Percentiles rank a stretch among this genome's conserved stretches.
These are phyloP conservation scores for Linepithema humile DNA, from an alignment of 1,140 invertebrate genomes.

Conservation along the genomic window DNA sequence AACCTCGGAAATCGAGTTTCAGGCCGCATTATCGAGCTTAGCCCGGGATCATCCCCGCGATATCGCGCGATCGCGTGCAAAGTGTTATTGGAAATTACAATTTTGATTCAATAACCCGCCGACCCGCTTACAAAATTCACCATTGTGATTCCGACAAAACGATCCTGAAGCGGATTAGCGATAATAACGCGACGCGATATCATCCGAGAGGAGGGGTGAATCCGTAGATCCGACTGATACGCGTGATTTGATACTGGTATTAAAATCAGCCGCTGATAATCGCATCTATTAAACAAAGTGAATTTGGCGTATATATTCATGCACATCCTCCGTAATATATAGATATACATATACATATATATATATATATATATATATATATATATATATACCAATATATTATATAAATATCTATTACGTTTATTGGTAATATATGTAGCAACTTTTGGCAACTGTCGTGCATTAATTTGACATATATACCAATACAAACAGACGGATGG, in stretches of 20 bases:
- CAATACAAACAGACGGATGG: neutral
- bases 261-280: constrained; percentile 38
- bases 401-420: constrained; percentile 13
- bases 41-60: constrained; percentile 40
- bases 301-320: neutral
- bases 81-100: constrained; percentile 57
- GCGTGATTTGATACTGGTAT: constrained; percentile 38
- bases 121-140: constrained; percentile 52
- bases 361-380: too few relatives aligned
- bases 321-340: neutral
- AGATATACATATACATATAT: too few relatives aligned
- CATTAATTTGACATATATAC: neutral
- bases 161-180: constrained; percentile 48
- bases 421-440: neutral
- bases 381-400: too few relatives aligned
- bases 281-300: constrained; percentile 46
- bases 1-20: constrained; percentile 49
- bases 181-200: constrained; percentile 45
- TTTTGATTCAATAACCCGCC: constrained; percentile 42
- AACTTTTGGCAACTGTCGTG: neutral
- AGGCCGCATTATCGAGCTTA: constrained; percentile 48
- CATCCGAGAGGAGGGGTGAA: neutral
- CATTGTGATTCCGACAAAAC: constrained; percentile 56
- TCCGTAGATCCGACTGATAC: constrained; percentile 41
- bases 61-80: constrained; percentile 44